phyloP scores from a whole-genome alignment of 2,797 vertebrate species.

The Hipposideros larvatus region DNA sequence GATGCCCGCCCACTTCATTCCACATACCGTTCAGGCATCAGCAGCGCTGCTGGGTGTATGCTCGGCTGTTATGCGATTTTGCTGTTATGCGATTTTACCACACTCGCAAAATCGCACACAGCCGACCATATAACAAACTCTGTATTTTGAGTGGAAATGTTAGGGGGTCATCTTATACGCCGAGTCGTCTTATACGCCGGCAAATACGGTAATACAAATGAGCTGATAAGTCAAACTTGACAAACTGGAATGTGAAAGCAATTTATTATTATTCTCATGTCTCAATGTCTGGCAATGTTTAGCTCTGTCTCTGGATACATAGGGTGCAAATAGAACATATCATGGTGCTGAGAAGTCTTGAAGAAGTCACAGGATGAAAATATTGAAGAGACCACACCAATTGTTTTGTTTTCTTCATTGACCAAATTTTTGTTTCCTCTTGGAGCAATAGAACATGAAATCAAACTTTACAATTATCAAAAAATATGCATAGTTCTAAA shows the following conservation, averaged over 20 bases:
- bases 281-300: background rate
- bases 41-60: too few species aligned
- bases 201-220: background rate
- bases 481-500: slow-evolving; percentile 11
- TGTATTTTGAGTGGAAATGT: too few species aligned
- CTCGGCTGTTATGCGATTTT: too few species aligned
- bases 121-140: too few species aligned
- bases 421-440: slow-evolving; percentile 24
- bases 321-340: background rate
- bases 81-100: too few species aligned
- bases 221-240: background rate
- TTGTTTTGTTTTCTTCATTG: slow-evolving; percentile 32
- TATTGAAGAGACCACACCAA: background rate
- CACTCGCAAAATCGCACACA: too few species aligned
- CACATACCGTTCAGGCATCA: too few species aligned
- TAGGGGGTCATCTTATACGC: too few species aligned
- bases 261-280: background rate
- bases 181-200: too few species aligned
- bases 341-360: background rate
- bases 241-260: background rate
- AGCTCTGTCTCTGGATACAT: background rate
- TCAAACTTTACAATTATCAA: background rate
- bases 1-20: too few species aligned
- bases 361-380: background rate
- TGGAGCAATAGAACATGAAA: background rate